Evolutionary conservation across 1,140 invertebrate species (phyloP), one percentile per base, ranked within the genome.

Genomic region (Carposina sasakii): DNA sequence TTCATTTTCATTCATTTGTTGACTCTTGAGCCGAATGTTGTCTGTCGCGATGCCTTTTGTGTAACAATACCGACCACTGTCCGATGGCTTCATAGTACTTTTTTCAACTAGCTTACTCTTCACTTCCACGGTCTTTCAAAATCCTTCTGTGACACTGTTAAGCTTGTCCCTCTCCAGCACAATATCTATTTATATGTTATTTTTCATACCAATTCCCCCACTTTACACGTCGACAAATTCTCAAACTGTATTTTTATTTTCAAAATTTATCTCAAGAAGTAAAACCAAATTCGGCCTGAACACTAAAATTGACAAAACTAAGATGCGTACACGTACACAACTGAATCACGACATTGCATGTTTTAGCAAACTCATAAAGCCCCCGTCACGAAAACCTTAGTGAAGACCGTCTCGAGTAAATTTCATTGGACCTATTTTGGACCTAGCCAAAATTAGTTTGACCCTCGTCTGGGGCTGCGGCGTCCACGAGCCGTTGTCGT

Each of bases 351-450:
- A 74, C 76, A 79, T 78, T 81, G 77, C 79, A 81, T 81, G 79
- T 73, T 72, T n/a, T 81, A 81, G 70, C 65, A 62, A n/a, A 73
- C 68, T 78, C 76, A 79, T 83, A 65, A 72, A 58, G 71, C 67
- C 73, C 77, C 75, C 73, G 71, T 75, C 78, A 79, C 75, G 75
- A 62, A 63, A 79, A 76, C 71, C 74, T 75, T 79, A 77, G 74
- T 63, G 67, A 68, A 76, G 64, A 76, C 67, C 73, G 75, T 79
- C 76, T 81, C 76, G 76, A 67, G 61, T 72, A 67, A 71, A 67
- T 63, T 68, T 70, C 63, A 74, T 72, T 76, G 76, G 73, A 57
- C 15, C 17, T 10, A 22, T 39, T 21, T 39, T 17, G 22, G 36
- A 5, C 6, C 12, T 28, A 12, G 8, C 10, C 22, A 60, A 72